Evolutionary conservation across 2,113 vertebrate species (phyloP), one percentile per base, ranked within the genome.

Genomic region (Pleuronectes platessa): DNA sequence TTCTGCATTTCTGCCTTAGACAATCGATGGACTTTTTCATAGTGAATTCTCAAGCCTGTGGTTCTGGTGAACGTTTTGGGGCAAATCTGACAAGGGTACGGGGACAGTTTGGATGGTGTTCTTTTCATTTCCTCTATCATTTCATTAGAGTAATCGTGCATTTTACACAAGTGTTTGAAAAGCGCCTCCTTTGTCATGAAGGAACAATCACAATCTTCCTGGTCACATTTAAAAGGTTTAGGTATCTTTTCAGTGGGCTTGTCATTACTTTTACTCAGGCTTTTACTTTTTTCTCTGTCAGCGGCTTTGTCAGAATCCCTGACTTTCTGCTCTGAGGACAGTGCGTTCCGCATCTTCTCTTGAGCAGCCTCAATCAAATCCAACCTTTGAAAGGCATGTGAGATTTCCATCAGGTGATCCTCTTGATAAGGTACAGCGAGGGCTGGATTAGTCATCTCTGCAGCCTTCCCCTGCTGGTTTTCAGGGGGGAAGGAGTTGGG

Each of bases 131-230:
- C 96, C 68, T 97, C 94, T 73, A 99, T 97, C 96, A 96, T 97
- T 40, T 98, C 97, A 60, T 93, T 89, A 45, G 95, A 94, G 65
- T 96, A 99, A 64, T 98, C 96, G 24, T 99, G 98, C 83, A 98
- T 93, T 89, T 97, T 97, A 71, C 90, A 92, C 58, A 99, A 95
- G 89, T 99, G 98, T 90, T 97, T 99, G 90, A 98, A 98, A 31
- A 99, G 92, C 0, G 98, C 97, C 40, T 99, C 98, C 81, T 99
- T 99, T 76, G 98, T 99, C 98, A 99, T 99, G 71, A 97, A 97
- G 37, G 97, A 97, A 20, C 97, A 99, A 76, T 76, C 95, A 86
- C 98, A 99, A 54, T 94, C 95, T 2, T 95, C 95, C 77, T 95
- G 95, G 81, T 96, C 95, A 92, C 98, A 99, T 53, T 94, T 95